These are phyloP conservation scores for Threskiornis aethiopicus DNA, from an alignment of 2,797 vertebrate species.

Conservation along the genomic window DNA sequence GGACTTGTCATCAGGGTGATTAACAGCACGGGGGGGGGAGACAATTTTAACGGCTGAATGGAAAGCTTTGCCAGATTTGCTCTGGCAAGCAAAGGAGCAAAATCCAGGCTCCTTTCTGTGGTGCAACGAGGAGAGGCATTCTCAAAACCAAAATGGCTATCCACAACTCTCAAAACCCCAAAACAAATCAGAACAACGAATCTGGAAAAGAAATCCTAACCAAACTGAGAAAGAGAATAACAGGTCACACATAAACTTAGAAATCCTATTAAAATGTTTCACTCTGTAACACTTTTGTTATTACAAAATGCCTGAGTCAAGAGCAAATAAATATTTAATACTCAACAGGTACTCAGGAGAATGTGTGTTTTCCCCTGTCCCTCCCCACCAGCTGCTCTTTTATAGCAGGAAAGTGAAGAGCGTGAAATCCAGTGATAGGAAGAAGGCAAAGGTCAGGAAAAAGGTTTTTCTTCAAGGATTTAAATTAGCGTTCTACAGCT, in stretches of 20 bases:
- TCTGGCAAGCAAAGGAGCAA: not conserved
- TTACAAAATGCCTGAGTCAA: not conserved
- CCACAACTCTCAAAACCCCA: not conserved
- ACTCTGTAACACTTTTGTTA: not conserved
- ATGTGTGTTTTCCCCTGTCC: not conserved
- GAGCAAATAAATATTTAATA: conserved; percentile 42
- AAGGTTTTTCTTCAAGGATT: conserved; percentile 57
- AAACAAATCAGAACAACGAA: not conserved
- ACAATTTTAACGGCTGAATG: not conserved
- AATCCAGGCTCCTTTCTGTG: not conserved
- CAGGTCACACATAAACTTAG: not conserved
- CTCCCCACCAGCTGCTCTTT: conserved; percentile 60
- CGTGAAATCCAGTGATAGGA: conserved; percentile 62
- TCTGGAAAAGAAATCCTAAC: conserved; percentile 6
- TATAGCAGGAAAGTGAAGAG: conserved; percentile 54
- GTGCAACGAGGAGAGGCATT: not conserved
- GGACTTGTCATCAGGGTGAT: not conserved
- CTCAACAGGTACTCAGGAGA: conserved; percentile 44
- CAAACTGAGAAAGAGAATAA: not conserved
- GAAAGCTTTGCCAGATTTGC: not conserved
- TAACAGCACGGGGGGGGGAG: not conserved
- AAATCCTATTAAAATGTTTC: conserved; percentile 1
- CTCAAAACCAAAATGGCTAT: not conserved
- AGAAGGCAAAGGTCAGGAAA: conserved; percentile 62
- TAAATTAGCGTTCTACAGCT: conserved; percentile 54